Base-by-base conservation (phyloP, 2,888 invertebrate genomes). In the Caenorhabditis virilis region DNA sequence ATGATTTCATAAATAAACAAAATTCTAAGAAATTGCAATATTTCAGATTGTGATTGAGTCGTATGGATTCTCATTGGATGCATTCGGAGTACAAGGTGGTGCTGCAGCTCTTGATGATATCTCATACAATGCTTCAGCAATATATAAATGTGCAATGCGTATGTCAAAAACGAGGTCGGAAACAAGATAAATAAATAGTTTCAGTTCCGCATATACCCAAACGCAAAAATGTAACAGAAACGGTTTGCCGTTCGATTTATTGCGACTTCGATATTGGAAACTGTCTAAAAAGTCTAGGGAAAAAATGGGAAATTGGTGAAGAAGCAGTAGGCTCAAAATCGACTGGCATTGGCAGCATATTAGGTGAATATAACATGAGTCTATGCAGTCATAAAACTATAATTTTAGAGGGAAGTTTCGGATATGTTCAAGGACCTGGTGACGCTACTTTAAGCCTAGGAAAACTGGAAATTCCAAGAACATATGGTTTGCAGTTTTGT, bases 11-110 rank as follows among this genome's bases (percentile, higher is more conserved):
- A 16, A 4, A 20, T 7, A 18, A 23, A 20, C 16, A 7, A 46
- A 46, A 27, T n/a, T 18, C 11, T 4, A 20, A 22, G 23, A 23
- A 45, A 2, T 11, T 15, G 15, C 15, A 27, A 45, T 26, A 23
- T 11, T 18, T 38, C 54, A 79, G 78, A 70, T 79, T 13, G 77
- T 79, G 0, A 77, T 79, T 13, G 78, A 79, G 55, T 78, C 78
- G 0, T 66, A 65, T 30, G 65, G 72, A 30, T 79, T 79, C 43
- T 53, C 60, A 2, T 66, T 76, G 23, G 70, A 78, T 47, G 72
- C 77, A 4, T 79, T 79, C 51, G 78, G 78, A 1, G 57, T 71
- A 27, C 68, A 76, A 47, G 79, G 79, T 15, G 78, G 79, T 18
- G 74, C 72, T 6, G 77, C 76, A 0, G 74, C 74, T 20, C 60